Evolutionary conservation across 2,113 vertebrate species (phyloP).

Genomic region (Rhombomys opimus): DNA sequence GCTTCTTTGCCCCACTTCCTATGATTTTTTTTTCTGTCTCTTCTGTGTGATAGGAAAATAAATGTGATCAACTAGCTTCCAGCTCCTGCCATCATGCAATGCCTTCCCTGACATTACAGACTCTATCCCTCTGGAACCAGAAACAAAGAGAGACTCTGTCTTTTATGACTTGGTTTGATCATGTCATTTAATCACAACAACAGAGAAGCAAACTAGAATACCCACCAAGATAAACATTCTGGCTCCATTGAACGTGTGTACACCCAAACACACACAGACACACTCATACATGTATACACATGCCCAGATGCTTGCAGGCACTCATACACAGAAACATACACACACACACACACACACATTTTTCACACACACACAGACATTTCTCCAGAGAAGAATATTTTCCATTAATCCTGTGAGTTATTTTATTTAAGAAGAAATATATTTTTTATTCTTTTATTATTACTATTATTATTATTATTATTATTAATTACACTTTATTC

Average conservation of each 20-base stretch:
- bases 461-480: too few species aligned
- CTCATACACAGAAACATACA: not conserved
- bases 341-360: not conserved
- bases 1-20: not conserved
- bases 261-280: not conserved
- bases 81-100: not conserved
- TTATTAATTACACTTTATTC: too few species aligned
- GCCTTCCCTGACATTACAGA: not conserved
- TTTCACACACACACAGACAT: not conserved
- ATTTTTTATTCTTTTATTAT: too few species aligned
- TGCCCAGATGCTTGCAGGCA: not conserved
- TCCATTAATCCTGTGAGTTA: not conserved
- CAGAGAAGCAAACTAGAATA: not conserved
- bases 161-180: not conserved
- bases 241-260: not conserved
- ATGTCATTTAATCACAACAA: not conserved
- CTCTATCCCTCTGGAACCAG: not conserved
- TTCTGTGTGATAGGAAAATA: not conserved
- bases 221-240: not conserved
- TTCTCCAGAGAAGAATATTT: not conserved
- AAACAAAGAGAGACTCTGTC: not conserved
- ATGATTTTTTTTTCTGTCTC: not conserved
- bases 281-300: not conserved
- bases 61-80: not conserved
- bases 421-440: not conserved